Evolutionary conservation across 2,113 vertebrate genomes (phyloP).

Genomic region (Eleginops maclovinus): DNA sequence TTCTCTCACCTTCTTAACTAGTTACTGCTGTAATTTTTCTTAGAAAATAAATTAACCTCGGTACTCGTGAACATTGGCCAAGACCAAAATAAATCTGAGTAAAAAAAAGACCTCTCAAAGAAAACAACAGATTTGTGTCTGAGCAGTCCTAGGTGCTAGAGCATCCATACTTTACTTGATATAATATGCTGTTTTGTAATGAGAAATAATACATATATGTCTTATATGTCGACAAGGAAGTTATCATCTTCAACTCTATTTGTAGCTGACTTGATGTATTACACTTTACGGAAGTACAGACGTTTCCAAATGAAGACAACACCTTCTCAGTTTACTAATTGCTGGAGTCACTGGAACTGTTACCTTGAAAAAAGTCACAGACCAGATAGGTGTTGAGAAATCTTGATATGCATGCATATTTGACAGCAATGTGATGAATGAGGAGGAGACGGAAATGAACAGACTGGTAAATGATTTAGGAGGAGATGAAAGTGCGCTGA

Average conservation of each 20-base stretch:
- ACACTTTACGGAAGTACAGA: background rate
- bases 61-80: slow-evolving; percentile 14
- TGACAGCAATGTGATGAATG: background rate
- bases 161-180: background rate
- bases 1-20: slow-evolving; percentile 30
- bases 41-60: slow-evolving; percentile 30
- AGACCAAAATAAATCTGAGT: slow-evolving; percentile 15
- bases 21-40: slow-evolving; percentile 25
- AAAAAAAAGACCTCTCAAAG: background rate
- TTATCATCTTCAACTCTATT: background rate
- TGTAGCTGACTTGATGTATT: background rate
- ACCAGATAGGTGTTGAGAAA: background rate
- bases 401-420: background rate
- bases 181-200: no score
- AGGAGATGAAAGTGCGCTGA: background rate
- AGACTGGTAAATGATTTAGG: background rate
- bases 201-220: background rate
- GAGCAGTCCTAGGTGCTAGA: background rate
- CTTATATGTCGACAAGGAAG: background rate
- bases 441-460: background rate
- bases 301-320: background rate
- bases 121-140: background rate
- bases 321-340: background rate
- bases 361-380: background rate
- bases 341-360: no score